Evolutionary conservation across 2,113 vertebrate species (phyloP).

Genomic region (Anarrhichthys ocellatus): DNA sequence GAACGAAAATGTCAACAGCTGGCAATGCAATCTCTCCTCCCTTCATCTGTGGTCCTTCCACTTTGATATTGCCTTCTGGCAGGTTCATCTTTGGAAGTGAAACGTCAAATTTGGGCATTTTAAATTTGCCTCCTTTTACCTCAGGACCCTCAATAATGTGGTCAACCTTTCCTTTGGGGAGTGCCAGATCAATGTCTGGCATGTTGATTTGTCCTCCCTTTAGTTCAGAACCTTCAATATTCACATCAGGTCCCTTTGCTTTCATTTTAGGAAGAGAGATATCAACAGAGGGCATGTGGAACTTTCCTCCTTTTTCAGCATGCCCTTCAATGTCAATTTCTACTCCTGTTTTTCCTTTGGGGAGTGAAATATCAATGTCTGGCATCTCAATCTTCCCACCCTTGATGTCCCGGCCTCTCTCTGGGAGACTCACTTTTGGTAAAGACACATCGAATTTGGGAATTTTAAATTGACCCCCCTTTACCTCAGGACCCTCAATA

Average conservation of each 20-base stretch:
- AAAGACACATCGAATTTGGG: conserved; percentile 63
- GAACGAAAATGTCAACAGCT: conserved; percentile 49
- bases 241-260: conserved; percentile 16
- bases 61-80: conserved; percentile 24
- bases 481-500: conserved; percentile 27
- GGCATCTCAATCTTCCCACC: conserved; percentile 64
- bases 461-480: conserved; percentile 64
- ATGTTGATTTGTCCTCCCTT: conserved; percentile 56
- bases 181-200: conserved; percentile 46
- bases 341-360: conserved; percentile 54
- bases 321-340: conserved; percentile 37
- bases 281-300: conserved; percentile 58
- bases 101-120: conserved; percentile 62
- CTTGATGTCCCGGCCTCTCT: conserved; percentile 12
- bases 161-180: conserved; percentile 52
- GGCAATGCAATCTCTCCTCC: conserved; percentile 48
- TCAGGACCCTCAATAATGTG: conserved; percentile 34
- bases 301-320: conserved; percentile 59
- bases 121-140: conserved; percentile 62
- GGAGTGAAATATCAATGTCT: conserved; percentile 63
- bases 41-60: conserved; percentile 51
- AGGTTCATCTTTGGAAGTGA: conserved; percentile 58
- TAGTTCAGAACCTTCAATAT: conserved; percentile 19
- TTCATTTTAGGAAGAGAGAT: conserved; percentile 66
- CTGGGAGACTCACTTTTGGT: conserved; percentile 45